phyloP scores from a whole-genome alignment of 2,113 vertebrate genomes.

The Stercorarius parasiticus region DNA sequence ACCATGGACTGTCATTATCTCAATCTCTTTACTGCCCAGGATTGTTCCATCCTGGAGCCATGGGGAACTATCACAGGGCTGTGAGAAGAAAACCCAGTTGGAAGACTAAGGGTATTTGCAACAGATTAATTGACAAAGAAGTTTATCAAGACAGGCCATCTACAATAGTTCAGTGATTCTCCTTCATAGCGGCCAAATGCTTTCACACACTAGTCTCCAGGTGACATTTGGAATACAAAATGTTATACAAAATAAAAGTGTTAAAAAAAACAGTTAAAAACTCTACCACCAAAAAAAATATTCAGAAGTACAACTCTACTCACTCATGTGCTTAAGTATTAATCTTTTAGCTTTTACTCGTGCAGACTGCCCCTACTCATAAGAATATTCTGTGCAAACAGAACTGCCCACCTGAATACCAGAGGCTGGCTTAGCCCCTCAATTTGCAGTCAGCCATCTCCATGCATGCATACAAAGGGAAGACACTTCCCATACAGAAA shows the following conservation, averaged over 20 bases:
- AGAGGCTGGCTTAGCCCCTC: neutral
- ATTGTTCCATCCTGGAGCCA: constrained; percentile 65
- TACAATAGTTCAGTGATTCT: neutral
- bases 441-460: neutral
- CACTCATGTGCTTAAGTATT: neutral
- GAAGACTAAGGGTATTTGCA: constrained; percentile 18
- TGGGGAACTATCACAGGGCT: constrained; percentile 12
- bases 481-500: neutral
- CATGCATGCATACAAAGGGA: neutral
- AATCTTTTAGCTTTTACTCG: neutral
- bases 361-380: neutral
- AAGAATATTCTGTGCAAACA: neutral
- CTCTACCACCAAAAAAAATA: neutral
- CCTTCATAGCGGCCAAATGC: constrained; percentile 4
- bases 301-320: neutral
- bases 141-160: constrained; percentile 64
- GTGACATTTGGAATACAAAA: neutral
- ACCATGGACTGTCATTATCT: constrained; percentile 70
- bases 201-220: neutral
- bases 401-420: neutral
- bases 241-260: neutral
- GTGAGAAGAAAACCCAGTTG: constrained; percentile 36
- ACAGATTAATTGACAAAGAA: constrained; percentile 55
- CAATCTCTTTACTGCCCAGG: constrained; percentile 65
- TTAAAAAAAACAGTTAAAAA: neutral